Conservation (phyloP, 1,140 invertebrate genomes). For the Aricia agestis region DNA sequence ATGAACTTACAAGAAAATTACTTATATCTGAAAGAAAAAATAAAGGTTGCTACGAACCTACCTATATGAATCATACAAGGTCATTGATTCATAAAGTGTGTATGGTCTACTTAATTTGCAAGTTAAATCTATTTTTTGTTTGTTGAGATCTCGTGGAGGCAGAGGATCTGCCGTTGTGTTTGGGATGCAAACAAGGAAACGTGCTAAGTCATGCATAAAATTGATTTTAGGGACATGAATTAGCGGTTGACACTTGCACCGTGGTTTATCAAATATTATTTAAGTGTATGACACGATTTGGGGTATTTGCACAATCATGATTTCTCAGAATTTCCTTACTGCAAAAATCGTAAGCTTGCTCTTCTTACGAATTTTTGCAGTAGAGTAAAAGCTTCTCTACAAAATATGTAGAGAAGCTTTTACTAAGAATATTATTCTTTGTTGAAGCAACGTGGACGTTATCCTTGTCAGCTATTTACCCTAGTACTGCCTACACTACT, state of each 20-base stretch:
- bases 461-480: too few relatives aligned
- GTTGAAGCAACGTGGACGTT: too few relatives aligned
- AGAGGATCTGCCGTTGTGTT: background rate
- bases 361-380: too few relatives aligned
- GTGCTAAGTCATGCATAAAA: background rate
- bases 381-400: too few relatives aligned
- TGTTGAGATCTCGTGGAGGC: background rate
- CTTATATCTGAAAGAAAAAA: background rate
- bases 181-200: background rate
- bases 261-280: too few relatives aligned
- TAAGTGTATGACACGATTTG: too few relatives aligned
- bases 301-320: too few relatives aligned
- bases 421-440: too few relatives aligned
- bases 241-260: background rate
- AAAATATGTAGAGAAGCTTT: too few relatives aligned
- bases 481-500: too few relatives aligned
- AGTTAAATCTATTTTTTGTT: background rate
- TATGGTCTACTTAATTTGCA: background rate
- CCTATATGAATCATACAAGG: constrained; percentile 5
- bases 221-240: background rate
- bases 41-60: background rate
- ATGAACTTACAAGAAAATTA: background rate
- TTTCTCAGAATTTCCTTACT: too few relatives aligned
- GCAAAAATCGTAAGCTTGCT: too few relatives aligned
- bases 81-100: constrained; percentile 2